Evolutionary conservation across 2,113 vertebrate genomes (phyloP).

Genomic region (Eulacestoma nigropectus): DNA sequence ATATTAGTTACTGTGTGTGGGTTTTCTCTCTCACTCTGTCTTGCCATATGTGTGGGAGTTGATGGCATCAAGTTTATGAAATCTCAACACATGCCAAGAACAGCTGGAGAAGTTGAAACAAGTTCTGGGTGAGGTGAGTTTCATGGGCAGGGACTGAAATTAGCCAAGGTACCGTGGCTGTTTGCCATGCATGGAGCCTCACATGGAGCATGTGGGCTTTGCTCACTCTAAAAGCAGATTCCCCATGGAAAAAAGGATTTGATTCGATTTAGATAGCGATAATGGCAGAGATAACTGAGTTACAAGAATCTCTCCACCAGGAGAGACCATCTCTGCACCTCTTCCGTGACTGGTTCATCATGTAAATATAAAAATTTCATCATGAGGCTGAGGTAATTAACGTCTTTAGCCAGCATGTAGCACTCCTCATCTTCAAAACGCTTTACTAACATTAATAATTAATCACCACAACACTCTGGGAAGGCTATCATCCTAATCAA

Average conservation of each 20-base stretch:
- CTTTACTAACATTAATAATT: conserved; percentile 3
- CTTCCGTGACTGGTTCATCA: neutral
- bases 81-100: conserved; percentile 72
- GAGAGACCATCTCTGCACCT: conserved; percentile 16
- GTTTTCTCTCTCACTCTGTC: conserved; percentile 62
- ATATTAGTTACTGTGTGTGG: conserved; percentile 60
- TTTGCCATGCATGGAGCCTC: conserved; percentile 62
- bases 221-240: neutral
- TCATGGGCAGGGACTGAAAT: conserved; percentile 76
- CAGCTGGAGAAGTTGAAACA: conserved; percentile 81
- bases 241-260: neutral
- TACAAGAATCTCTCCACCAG: conserved; percentile 1
- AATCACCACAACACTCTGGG: conserved; percentile 17
- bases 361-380: conserved; percentile 27
- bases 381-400: conserved; percentile 22
- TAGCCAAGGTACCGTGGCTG: conserved; percentile 61
- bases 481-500: conserved; percentile 2
- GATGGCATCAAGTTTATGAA: conserved; percentile 75
- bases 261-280: neutral
- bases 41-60: conserved; percentile 73
- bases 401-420: conserved; percentile 15
- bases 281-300: neutral
- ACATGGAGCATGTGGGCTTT: conserved; percentile 6
- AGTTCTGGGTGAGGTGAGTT: conserved; percentile 85
- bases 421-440: neutral